These are phyloP conservation scores for Rutpela maculata DNA, from an alignment of 2,888 invertebrate genomes.

Conservation along the genomic window DNA sequence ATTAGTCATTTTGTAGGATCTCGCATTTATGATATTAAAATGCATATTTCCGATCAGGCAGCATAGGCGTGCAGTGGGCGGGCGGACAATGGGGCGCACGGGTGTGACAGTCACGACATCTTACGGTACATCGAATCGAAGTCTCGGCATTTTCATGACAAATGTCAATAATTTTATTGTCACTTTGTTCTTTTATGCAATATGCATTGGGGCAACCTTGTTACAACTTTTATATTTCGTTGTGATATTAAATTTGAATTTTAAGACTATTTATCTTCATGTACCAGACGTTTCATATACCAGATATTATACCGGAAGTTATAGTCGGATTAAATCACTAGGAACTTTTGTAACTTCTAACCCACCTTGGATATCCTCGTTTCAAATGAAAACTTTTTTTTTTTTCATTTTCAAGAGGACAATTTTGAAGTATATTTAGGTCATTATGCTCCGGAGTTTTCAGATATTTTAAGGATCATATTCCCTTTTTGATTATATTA, in stretches of 20 bases:
- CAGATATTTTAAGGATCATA: too few relatives aligned
- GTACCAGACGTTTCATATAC: too few relatives aligned
- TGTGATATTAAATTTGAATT: background rate
- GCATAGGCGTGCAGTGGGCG: conserved; percentile 61
- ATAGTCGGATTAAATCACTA: too few relatives aligned
- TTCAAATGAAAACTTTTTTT: too few relatives aligned
- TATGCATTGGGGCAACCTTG: background rate
- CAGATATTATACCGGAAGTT: too few relatives aligned
- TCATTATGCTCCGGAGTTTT: too few relatives aligned
- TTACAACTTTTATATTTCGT: background rate
- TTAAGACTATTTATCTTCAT: too few relatives aligned
- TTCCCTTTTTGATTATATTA: too few relatives aligned
- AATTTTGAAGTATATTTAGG: too few relatives aligned
- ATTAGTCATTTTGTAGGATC: conserved; percentile 37
- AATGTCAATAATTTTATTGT: conserved; percentile 55
- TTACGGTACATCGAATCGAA: conserved; percentile 52
- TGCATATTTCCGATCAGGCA: conserved; percentile 53
- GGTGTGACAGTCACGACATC: conserved; percentile 61
- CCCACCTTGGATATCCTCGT: too few relatives aligned
- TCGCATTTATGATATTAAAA: conserved; percentile 49
- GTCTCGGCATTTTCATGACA: conserved; percentile 50
- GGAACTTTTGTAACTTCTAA: too few relatives aligned
- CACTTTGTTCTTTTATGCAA: conserved; percentile 27
- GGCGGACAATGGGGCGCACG: conserved; percentile 58
- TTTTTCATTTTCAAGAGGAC: too few relatives aligned